phyloP scores from a whole-genome alignment of 2,797 vertebrate genomes.

The Nannoperca australis region DNA sequence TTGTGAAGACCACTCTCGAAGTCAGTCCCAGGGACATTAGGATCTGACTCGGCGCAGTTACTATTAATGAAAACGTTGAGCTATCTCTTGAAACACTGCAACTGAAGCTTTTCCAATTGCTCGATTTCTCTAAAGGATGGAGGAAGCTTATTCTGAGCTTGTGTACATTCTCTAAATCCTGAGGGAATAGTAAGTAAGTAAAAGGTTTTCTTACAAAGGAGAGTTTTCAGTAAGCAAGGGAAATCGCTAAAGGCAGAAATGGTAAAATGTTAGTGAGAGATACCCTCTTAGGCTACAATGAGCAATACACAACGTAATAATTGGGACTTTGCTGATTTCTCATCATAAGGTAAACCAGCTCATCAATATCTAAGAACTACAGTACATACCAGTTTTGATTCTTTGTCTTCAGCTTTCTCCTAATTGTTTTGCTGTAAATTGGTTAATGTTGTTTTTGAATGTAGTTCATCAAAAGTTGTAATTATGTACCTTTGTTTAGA shows the following conservation, averaged over 20 bases:
- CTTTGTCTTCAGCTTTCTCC: constrained; percentile 35
- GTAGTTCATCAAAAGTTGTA: constrained; percentile 65
- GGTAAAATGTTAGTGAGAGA: constrained; percentile 16
- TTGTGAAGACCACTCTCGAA: constrained; percentile 15
- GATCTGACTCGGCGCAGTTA: constrained; percentile 45
- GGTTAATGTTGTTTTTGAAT: constrained; percentile 52
- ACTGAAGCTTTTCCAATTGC: constrained; percentile 50
- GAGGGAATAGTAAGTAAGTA: constrained; percentile 68
- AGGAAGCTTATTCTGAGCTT: constrained; percentile 49
- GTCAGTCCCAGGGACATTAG: constrained; percentile 8
- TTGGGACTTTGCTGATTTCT: constrained; percentile 18
- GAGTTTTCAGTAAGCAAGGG: constrained; percentile 57
- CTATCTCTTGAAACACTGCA: constrained; percentile 66
- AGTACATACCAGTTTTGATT: constrained; percentile 15
- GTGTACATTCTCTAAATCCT: constrained; percentile 67
- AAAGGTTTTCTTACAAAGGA: constrained; percentile 57
- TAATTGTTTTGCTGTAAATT: constrained; percentile 65
- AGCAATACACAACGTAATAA: constrained; percentile 8
- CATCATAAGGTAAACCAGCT: constrained; percentile 15
- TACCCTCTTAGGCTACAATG: constrained; percentile 12
- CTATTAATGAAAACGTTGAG: constrained; percentile 61
- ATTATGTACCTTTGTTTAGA: constrained; percentile 80
- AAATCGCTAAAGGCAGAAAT: constrained; percentile 44
- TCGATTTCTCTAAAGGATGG: constrained; percentile 39
- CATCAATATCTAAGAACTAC: constrained; percentile 4